These are phyloP conservation scores for Protonemura montana DNA, from an alignment of 2,888 invertebrate species.

Conservation along the genomic window DNA sequence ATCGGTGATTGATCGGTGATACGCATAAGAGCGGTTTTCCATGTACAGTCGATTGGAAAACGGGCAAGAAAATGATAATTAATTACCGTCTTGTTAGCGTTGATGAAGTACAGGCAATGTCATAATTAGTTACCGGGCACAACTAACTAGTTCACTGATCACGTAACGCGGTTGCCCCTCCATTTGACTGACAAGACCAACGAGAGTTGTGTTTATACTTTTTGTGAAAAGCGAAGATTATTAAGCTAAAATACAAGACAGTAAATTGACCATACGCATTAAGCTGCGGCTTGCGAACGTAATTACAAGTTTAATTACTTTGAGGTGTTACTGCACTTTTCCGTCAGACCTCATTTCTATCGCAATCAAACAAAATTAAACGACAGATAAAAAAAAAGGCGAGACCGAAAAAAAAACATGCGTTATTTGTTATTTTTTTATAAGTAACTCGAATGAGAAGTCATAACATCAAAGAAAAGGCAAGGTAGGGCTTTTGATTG, in stretches of 20 bases:
- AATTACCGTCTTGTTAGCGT: conserved; percentile 24
- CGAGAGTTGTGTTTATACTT: background rate
- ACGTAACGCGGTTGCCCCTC: background rate
- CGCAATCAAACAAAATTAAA: background rate
- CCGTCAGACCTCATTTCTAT: background rate
- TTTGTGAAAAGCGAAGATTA: background rate
- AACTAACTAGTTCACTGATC: background rate
- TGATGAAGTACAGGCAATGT: conserved; percentile 2
- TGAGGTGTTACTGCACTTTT: background rate
- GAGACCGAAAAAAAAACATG: background rate
- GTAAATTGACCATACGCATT: background rate
- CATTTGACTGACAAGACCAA: background rate
- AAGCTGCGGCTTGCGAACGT: background rate
- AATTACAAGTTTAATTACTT: background rate
- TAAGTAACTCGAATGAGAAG: background rate
- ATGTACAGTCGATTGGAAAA: conserved; percentile 2
- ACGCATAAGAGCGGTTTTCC: conserved; percentile 19
- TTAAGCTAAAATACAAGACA: background rate
- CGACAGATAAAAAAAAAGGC: background rate
- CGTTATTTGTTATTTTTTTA: background rate
- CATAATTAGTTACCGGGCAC: background rate
- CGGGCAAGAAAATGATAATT: background rate
- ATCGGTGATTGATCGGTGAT: conserved; percentile 24
- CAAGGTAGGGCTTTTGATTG: background rate
- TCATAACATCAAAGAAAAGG: background rate